Evolutionary conservation across 2,888 invertebrate genomes (phyloP).

Genomic region (Cerastis rubricosa): DNA sequence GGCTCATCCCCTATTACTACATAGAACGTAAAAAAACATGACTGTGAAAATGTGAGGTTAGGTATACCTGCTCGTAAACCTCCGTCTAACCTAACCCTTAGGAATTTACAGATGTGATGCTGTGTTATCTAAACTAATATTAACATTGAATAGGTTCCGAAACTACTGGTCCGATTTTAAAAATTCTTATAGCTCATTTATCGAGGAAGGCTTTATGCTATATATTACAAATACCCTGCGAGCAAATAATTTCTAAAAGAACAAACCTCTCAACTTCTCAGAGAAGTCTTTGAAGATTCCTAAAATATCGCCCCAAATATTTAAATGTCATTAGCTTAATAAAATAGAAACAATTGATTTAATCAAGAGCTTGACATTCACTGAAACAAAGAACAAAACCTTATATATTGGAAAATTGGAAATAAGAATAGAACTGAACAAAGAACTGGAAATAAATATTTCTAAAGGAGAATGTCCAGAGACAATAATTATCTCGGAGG

Average conservation of each 20-base stretch:
- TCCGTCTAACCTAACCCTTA: neutral
- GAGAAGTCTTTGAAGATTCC: neutral
- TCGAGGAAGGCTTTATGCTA: no score
- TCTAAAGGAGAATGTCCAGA: constrained; percentile 49
- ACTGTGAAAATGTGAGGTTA: neutral
- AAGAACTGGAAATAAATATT: constrained; percentile 59
- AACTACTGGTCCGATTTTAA: no score
- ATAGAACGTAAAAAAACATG: no score
- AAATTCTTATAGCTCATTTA: no score
- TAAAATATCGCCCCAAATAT: neutral
- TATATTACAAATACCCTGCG: neutral
- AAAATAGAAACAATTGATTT: constrained; percentile 37
- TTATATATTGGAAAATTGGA: constrained; percentile 21
- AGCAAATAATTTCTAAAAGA: constrained; percentile 1
- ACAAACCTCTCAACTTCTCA: neutral
- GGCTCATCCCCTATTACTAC: neutral
- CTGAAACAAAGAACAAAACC: constrained; percentile 32
- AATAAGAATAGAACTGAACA: constrained; percentile 34
- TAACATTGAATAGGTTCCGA: no score
- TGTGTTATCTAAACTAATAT: no score
- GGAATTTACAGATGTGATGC: no score
- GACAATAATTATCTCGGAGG: constrained; percentile 63
- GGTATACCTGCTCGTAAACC: neutral
- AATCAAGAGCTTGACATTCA: constrained; percentile 36
- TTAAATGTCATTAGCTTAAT: constrained; percentile 24